Evolutionary conservation across 2,797 vertebrate genomes (phyloP).

Genomic region (Novumbra hubbsi): DNA sequence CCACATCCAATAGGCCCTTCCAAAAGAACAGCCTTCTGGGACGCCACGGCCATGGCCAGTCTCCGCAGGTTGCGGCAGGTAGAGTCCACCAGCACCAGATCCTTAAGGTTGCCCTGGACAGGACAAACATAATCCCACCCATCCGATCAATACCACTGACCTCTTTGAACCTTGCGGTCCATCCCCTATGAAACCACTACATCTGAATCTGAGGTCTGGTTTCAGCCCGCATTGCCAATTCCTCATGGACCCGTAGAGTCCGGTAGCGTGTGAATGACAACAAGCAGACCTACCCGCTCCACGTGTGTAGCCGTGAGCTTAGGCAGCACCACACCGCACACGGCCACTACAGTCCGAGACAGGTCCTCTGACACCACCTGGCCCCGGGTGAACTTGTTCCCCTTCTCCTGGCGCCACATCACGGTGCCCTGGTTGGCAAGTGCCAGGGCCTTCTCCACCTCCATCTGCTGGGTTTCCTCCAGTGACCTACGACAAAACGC

Average conservation of each 20-base stretch:
- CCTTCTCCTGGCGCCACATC: constrained; percentile 82
- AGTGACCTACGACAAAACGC: constrained; percentile 71
- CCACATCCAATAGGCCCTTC: constrained; percentile 96
- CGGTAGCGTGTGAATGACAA: neutral
- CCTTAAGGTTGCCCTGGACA: constrained; percentile 49
- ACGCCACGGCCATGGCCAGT: constrained; percentile 88
- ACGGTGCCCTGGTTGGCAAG: constrained; percentile 82
- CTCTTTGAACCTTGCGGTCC: neutral
- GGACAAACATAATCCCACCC: neutral
- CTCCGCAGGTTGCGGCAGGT: constrained; percentile 85
- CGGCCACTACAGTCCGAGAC: constrained; percentile 81
- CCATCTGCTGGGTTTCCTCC: constrained; percentile 85
- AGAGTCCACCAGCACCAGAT: constrained; percentile 88
- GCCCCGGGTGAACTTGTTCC: constrained; percentile 75
- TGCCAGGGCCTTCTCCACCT: constrained; percentile 85
- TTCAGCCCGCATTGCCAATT: neutral
- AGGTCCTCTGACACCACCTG: constrained; percentile 85
- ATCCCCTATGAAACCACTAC: neutral
- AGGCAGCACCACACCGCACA: constrained; percentile 89
- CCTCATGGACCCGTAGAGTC: neutral
- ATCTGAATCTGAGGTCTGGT: neutral
- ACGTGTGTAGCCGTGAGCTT: constrained; percentile 52
- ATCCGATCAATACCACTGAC: neutral
- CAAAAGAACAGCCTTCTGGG: constrained; percentile 86
- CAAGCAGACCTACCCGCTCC: constrained; percentile 69